Conservation (phyloP, 2,113 vertebrate species). For the Aythya baeri region DNA sequence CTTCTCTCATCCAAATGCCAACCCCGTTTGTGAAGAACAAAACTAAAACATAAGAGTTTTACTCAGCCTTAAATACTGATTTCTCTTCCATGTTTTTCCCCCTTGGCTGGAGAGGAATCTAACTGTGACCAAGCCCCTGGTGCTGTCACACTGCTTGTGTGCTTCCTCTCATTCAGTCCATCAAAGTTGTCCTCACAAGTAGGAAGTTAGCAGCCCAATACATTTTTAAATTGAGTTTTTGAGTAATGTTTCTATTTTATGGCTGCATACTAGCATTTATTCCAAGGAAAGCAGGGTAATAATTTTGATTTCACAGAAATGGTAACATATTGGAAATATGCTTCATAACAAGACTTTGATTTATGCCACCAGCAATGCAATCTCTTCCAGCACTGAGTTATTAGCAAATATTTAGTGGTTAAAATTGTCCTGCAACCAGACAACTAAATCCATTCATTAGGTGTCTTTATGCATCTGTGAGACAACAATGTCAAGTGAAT, state of each 20-base stretch:
- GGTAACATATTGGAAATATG: neutral
- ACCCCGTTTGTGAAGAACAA: neutral
- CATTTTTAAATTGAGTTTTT: neutral
- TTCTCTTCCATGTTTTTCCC: neutral
- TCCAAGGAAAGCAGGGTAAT: neutral
- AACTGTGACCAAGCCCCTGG: neutral
- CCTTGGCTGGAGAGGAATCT: neutral
- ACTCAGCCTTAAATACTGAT: neutral
- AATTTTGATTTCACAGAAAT: neutral
- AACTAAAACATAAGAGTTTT: neutral
- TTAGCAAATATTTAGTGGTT: conserved; percentile 25
- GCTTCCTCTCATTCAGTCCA: neutral
- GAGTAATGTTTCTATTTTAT: neutral
- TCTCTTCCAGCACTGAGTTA: neutral
- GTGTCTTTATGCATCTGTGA: neutral
- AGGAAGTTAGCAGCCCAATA: neutral
- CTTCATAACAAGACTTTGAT: conserved; percentile 22
- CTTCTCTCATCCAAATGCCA: neutral
- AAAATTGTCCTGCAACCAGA: conserved; percentile 24
- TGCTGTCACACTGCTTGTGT: neutral
- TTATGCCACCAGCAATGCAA: neutral
- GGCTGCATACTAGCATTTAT: neutral
- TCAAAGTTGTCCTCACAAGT: neutral
- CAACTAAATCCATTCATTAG: neutral
- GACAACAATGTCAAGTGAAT: conserved; percentile 1